phyloP scores from a whole-genome alignment of 2,113 vertebrate species.

The Eupsittula cactorum region DNA sequence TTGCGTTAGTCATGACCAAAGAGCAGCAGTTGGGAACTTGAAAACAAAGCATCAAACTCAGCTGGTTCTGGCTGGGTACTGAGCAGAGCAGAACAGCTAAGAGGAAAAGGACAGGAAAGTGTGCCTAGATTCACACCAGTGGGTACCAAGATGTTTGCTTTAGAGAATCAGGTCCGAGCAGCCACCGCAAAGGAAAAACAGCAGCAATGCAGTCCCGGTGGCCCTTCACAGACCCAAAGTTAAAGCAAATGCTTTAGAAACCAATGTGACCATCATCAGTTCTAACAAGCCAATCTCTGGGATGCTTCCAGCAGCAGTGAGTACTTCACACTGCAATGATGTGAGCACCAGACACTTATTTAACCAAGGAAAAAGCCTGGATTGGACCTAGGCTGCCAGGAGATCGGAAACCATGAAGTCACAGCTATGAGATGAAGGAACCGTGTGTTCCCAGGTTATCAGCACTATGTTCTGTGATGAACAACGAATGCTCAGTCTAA shows the following conservation, averaged over 20 bases:
- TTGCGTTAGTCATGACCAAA: neutral
- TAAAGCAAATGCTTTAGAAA: neutral
- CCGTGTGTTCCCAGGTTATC: neutral
- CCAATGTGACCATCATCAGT: rapidly evolving
- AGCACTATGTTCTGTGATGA: neutral
- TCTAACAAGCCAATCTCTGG: neutral
- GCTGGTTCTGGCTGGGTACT: neutral
- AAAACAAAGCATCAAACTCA: neutral
- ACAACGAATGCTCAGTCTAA: neutral
- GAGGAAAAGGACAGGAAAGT: neutral
- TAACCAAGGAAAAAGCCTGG: neutral
- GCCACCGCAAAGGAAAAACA: neutral
- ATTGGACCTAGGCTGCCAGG: neutral
- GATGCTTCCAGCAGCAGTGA: neutral
- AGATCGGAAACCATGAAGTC: neutral
- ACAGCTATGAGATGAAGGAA: neutral
- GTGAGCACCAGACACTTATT: neutral
- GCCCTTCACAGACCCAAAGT: rapidly evolving
- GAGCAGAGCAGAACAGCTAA: neutral
- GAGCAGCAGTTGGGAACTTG: neutral
- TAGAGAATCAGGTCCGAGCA: rapidly evolving
- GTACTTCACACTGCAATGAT: rapidly evolving
- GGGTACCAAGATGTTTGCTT: neutral
- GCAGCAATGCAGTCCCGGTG: neutral
- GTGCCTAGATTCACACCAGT: too few relatives aligned